Evolutionary conservation across 2,797 vertebrate species (phyloP).

Genomic region (Pangasius mekongensis): DNA sequence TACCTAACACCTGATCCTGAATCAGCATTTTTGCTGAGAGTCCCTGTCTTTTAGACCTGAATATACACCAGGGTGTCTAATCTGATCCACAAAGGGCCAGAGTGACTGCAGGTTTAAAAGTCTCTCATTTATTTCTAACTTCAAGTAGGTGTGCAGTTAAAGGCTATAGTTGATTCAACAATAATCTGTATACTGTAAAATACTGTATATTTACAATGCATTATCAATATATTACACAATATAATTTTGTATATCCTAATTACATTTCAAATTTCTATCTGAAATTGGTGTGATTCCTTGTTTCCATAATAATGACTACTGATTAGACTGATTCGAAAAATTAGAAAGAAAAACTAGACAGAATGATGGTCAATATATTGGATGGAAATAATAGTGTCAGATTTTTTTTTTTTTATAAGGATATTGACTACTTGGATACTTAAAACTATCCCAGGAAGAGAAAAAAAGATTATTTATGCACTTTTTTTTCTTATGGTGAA

Average conservation of each 20-base stretch:
- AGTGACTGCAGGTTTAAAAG: no score
- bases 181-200: neutral
- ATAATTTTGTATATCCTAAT: neutral
- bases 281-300: neutral
- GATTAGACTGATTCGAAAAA: neutral
- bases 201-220: neutral
- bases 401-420: no score
- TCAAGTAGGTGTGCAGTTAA: neutral
- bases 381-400: neutral
- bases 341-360: neutral
- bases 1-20: neutral
- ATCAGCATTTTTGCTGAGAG: no score
- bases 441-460: constrained; percentile 70
- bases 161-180: neutral
- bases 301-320: neutral
- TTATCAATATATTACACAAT: neutral
- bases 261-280: neutral
- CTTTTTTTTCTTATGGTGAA: constrained; percentile 67
- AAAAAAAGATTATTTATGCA: constrained; percentile 66
- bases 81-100: neutral
- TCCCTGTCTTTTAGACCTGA: no score
- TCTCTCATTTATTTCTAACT: no score
- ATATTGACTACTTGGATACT: neutral
- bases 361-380: neutral
- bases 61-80: neutral